phyloP scores from a whole-genome alignment of 2,797 vertebrate species.

The Urocyon cinereoargenteus region DNA sequence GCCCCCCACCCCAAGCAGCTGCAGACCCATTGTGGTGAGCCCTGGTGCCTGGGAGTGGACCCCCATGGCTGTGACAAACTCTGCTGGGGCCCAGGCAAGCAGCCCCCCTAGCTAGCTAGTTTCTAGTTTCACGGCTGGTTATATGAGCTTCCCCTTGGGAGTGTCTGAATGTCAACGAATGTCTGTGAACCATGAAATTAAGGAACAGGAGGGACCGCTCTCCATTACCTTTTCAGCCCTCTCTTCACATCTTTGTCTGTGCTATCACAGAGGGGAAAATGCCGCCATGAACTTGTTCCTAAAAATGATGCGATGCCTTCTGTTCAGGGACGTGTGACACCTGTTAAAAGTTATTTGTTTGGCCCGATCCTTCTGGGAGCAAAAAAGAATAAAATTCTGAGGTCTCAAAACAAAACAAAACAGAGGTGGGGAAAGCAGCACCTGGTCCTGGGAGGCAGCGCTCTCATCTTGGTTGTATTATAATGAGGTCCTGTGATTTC shows the following conservation, averaged over 20 bases:
- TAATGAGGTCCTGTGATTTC: background rate
- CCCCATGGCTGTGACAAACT: background rate
- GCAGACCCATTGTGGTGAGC: background rate
- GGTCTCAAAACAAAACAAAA: background rate
- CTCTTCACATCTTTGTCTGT: slow-evolving; percentile 2
- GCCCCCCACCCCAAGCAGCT: background rate
- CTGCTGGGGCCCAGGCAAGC: background rate
- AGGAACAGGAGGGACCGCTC: slow-evolving; percentile 7
- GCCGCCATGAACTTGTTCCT: background rate
- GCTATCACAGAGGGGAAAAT: background rate
- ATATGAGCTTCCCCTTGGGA: slow-evolving; percentile 67
- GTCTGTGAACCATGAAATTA: slow-evolving; percentile 73
- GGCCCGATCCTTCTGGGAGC: background rate
- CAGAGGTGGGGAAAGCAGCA: background rate
- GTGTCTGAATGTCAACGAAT: slow-evolving; percentile 68
- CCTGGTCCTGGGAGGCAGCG: background rate
- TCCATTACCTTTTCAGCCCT: slow-evolving; percentile 39
- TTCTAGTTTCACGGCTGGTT: slow-evolving; percentile 69
- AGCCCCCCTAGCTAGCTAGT: background rate
- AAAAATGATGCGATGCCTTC: background rate
- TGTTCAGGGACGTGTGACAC: background rate
- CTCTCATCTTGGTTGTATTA: background rate
- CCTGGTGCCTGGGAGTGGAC: background rate
- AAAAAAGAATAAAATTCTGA: background rate
- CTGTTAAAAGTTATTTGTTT: slow-evolving; percentile 49